Base-by-base conservation (phyloP, 2,888 invertebrate species). In the Agrochola litura region DNA sequence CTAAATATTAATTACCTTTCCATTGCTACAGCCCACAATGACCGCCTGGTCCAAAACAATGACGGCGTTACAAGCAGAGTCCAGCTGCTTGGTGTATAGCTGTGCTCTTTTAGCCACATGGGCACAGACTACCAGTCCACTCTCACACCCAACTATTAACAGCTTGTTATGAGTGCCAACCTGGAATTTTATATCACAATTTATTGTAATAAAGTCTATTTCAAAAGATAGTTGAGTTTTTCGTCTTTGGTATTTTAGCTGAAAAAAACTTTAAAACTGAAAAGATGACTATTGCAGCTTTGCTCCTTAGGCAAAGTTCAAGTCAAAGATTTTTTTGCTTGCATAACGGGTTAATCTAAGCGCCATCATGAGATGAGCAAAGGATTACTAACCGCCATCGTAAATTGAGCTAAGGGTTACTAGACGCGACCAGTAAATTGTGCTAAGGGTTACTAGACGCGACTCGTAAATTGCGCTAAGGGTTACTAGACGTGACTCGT, bases 151-250 rank as follows among this genome's bases (percentile, higher is more conserved):
- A 41, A 97, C 91, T 3, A 97, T 90, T 66, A 98, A 86, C 58
- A 98, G 83, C 90, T 98, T 98, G 82, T 97, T 97, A 73, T 95
- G 95, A 22, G 98, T 98, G 41, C 96, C 97, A 71, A 98, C 91
- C 96, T 98, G 97, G 79, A 94, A 92, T 54, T 49, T 71, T 75
- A 73, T 73, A 81, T 22, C 54, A 76, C 41, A 70, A 70, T 60
- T 68, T 61, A 49, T 12, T 75, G 54, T 65, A 76, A 49, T 76
- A 72, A 76, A 80, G n/a, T 43, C n/a, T 5, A 58, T 56, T 84
- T 43, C 52, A 22, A 19, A 58, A 2, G 2, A 30, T 16, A 14
- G 1, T 25, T 14, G 2, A 43, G 9, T 52, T 64, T 4, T 73
- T 16, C 19, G 19, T 25, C 14, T 49, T 52, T 16, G 60, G 30